Conservation (phyloP, 2,113 vertebrate species). For the Brachirus orientalis region DNA sequence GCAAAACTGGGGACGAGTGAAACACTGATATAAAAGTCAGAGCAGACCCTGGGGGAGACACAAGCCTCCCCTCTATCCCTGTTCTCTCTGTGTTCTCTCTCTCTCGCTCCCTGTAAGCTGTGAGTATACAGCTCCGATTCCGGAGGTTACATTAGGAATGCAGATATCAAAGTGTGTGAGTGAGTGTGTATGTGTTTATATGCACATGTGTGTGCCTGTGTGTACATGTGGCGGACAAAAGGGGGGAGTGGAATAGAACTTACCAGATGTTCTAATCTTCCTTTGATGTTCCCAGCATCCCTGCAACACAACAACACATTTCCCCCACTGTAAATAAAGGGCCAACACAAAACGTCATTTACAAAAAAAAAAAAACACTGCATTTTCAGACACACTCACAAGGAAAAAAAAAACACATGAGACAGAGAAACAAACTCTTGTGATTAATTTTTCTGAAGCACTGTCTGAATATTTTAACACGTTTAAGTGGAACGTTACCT, state of each 20-base stretch:
- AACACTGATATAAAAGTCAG: slow-evolving; percentile 86
- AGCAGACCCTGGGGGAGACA: slow-evolving; percentile 81
- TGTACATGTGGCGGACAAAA: slow-evolving; percentile 83
- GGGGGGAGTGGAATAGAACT: slow-evolving; percentile 86
- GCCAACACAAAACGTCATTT: slow-evolving; percentile 54
- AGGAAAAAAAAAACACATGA: background rate
- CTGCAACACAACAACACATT: slow-evolving; percentile 93
- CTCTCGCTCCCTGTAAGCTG: slow-evolving; percentile 45
- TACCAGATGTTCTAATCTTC: slow-evolving; percentile 98
- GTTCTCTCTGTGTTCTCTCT: slow-evolving; percentile 30
- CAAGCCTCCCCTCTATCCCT: slow-evolving; percentile 46
- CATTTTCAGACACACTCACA: background rate
- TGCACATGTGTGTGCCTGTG: slow-evolving; percentile 87
- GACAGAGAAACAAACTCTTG: slow-evolving; percentile 8
- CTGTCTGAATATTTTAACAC: slow-evolving; percentile 12
- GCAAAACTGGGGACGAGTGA: slow-evolving; percentile 84
- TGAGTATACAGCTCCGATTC: slow-evolving; percentile 81
- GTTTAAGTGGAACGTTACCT: slow-evolving; percentile 10
- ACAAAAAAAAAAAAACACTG: slow-evolving; percentile 19
- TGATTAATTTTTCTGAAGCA: slow-evolving; percentile 5
- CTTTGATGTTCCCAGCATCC: slow-evolving; percentile 91
- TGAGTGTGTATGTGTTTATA: slow-evolving; percentile 89
- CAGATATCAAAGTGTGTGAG: slow-evolving; percentile 91
- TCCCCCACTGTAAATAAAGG: slow-evolving; percentile 85
- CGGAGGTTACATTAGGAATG: slow-evolving; percentile 91